Conservation (phyloP, 2,888 invertebrate species). For the Troides helena region DNA sequence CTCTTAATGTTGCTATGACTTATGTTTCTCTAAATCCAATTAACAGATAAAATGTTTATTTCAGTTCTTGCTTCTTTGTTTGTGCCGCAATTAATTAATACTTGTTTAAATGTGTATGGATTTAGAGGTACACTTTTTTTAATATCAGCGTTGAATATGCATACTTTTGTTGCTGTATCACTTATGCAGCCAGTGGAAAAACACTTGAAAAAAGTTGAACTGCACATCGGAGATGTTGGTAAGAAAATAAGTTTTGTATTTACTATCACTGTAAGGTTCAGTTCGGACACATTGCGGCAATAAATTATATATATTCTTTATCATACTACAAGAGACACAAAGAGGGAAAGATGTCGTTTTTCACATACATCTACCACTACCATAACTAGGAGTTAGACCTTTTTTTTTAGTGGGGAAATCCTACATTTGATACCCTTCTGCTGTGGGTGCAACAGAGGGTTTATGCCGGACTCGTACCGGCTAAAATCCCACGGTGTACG, state of each 20-base stretch:
- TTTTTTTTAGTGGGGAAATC: too few species aligned
- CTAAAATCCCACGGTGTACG: too few species aligned
- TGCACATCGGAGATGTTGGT: constrained; percentile 41
- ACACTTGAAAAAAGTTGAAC: constrained; percentile 74
- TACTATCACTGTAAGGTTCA: neutral
- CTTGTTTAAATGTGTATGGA: constrained; percentile 80
- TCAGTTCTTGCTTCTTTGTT: constrained; percentile 80
- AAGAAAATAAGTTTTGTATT: constrained; percentile 13
- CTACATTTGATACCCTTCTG: too few species aligned
- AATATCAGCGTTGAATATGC: constrained; percentile 81
- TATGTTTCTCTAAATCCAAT: neutral
- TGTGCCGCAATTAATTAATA: constrained; percentile 81
- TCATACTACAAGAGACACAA: too few species aligned
- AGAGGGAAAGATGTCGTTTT: too few species aligned
- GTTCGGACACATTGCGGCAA: neutral
- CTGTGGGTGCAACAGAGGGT: too few species aligned
- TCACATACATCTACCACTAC: too few species aligned
- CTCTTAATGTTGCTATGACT: neutral
- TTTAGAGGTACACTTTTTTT: constrained; percentile 83
- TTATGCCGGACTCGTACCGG: too few species aligned
- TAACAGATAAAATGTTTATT: constrained; percentile 36
- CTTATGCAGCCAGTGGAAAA: constrained; percentile 85
- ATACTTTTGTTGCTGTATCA: constrained; percentile 82
- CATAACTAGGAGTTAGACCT: too few species aligned
- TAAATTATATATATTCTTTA: neutral